Evolutionary conservation across 2,888 invertebrate species (phyloP), one percentile per base, ranked within the genome.

Genomic region (Spatulosminthurus flaviceps): DNA sequence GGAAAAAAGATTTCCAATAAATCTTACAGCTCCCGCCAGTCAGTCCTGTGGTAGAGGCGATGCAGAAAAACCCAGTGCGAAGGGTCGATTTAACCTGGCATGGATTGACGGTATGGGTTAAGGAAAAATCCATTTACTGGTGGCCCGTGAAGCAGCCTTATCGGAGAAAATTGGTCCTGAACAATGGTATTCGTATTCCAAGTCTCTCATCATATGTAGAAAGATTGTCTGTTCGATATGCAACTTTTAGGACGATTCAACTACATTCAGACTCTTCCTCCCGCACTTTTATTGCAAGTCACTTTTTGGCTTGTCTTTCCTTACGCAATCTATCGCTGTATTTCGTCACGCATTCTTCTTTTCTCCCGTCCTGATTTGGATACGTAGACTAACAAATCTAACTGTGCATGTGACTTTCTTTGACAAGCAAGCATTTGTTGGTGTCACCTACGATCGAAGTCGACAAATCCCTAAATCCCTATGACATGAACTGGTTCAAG

Each of bases 41-140:
- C 21, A 77, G 77, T 43, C 77, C 77, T 21, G 42, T 77, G 13
- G 70, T 77, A 19, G 77, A 26, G 19, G 43, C 67, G 5, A 69
- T 67, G 77, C 26, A 51, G 19, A 77, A 77, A 26, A 67, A 9
- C 13, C 77, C 77, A 22, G 29, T 29, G 11, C 24, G 21, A 19
- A 24, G 28, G 21, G 71, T 77, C 16, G 77, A 77, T 41, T 21
- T 77, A 21, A 71, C 71, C 11, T 77, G 77, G 77, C 70, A 29
- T 0, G 71, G 77, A 29, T 71, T 77, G 61, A 71, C 77, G 16
- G 77, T 71, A 19, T 70, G 70, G 19, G 77, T 77, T 28, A 26
- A 60, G 1, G 69, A 77, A 26, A 77, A 77, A 71, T 70, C 60
- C 60, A 61, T 28, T 71, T 61, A 51, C 41, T 29, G 26, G 29